Evolutionary conservation across 2,113 vertebrate genomes (phyloP).

Genomic region (Sitta europaea): DNA sequence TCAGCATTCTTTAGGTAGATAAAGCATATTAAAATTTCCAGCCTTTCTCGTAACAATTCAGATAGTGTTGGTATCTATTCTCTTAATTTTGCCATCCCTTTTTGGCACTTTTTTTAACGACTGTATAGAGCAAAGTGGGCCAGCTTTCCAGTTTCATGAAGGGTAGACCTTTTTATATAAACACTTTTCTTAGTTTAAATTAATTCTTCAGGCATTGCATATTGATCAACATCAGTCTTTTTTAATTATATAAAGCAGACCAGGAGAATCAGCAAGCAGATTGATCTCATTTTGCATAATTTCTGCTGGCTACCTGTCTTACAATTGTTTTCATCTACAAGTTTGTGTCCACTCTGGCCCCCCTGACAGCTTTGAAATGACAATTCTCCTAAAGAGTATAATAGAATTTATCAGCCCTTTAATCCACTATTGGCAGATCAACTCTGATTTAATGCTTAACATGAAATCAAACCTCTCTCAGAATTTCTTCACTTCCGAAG

Average conservation of each 20-base stretch:
- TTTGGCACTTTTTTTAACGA: background rate
- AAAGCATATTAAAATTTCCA: background rate
- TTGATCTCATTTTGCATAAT: background rate
- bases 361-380: background rate
- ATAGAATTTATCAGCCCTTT: background rate
- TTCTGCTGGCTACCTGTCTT: background rate
- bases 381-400: background rate
- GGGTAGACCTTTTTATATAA: background rate
- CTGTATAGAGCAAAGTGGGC: background rate
- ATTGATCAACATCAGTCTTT: background rate
- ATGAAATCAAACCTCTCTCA: background rate
- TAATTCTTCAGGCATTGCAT: background rate
- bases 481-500: background rate
- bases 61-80: background rate
- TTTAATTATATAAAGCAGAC: background rate
- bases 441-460: background rate
- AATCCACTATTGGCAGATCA: background rate
- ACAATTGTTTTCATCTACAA: background rate
- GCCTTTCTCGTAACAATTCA: background rate
- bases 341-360: background rate
- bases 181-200: background rate
- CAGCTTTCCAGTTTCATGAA: background rate
- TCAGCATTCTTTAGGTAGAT: background rate
- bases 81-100: background rate
- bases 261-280: background rate